phyloP scores from a whole-genome alignment of 1,140 invertebrate genomes.

The Drosophila lacteicornis region DNA sequence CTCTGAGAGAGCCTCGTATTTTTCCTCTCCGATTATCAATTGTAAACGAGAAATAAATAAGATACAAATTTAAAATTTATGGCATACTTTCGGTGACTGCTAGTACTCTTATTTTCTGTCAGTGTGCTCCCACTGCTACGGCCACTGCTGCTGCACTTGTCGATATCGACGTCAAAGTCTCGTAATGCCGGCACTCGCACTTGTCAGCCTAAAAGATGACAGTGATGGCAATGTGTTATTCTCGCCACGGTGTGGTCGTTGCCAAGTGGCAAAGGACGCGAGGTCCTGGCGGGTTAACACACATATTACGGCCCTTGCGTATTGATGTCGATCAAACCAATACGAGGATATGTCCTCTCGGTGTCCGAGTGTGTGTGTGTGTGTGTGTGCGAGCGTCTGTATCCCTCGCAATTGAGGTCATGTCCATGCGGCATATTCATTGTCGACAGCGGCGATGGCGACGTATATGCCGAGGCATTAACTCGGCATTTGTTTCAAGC shows the following conservation, averaged over 20 bases:
- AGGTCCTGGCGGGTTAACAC: constrained; percentile 45
- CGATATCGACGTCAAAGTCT: constrained; percentile 66
- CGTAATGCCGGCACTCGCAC: constrained; percentile 74
- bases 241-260: constrained; percentile 39
- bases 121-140: constrained; percentile 6
- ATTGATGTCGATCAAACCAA: constrained; percentile 81
- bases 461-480: constrained; percentile 74
- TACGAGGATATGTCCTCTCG: constrained; percentile 25
- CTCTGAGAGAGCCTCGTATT: neutral
- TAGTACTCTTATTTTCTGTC: neutral
- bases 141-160: constrained; percentile 40
- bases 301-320: constrained; percentile 71
- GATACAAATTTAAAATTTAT: too few relatives aligned
- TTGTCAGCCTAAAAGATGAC: constrained; percentile 82
- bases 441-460: constrained; percentile 66
- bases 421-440: constrained; percentile 82
- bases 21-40: too few relatives aligned
- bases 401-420: constrained; percentile 80
- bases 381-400: constrained; percentile 18
- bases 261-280: constrained; percentile 24
- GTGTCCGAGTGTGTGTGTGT: constrained; percentile 4
- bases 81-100: neutral
- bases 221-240: constrained; percentile 74
- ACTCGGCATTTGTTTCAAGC: constrained; percentile 76
- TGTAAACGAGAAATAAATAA: too few relatives aligned